Base-by-base conservation (phyloP, 2,113 vertebrate genomes). In the Anser brachyrhynchus region DNA sequence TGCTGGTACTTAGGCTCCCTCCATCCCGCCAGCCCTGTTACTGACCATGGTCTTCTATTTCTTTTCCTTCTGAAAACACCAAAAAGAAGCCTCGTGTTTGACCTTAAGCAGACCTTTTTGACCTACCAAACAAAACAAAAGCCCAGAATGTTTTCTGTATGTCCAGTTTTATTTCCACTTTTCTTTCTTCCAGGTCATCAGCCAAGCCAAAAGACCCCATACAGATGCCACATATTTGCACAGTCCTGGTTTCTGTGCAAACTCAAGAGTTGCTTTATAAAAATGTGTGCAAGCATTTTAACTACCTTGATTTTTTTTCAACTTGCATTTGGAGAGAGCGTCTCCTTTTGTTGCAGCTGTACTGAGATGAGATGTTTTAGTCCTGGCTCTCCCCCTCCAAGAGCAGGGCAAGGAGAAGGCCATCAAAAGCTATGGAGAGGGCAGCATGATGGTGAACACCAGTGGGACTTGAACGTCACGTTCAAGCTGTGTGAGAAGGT, bases 201-300 rank as follows among this genome's bases (percentile, higher is more conserved):
- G 39, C 49, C 78, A 90, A 96, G 84, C 35, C 33, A 83, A 79
- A 79, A 70, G 82, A 29, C 67, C 67, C 35, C 20, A 55, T 29
- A 71, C n/a, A 90, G 62, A 69, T 71, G n/a, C 51, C 52, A 89
- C 69, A 76, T 90, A 65, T 90, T 96, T 77, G n/a, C 69, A 39
- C 62, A 46, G 41, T 80, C 64, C 46, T 67, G 29, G 17, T 92
- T 92, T 78, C 92, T 49, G 57, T 11, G 23, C n/a, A 80, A 83
- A 94, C 0, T 1, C 59, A 21, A 21, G 7, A 65, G 35, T 37
- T 71, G 12, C 43, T 93, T 92, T 84, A 62, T 90, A 87, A 72
- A 89, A 82, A 80, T 0, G 0, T 28, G 14, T 31, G 19, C 44
- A 85, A 70, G 58, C 75, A 72, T 87, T 87, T 54, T 17, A 86